These are phyloP conservation scores for Zaprionus davidi DNA, from an alignment of 1,140 invertebrate species.

Conservation along the genomic window DNA sequence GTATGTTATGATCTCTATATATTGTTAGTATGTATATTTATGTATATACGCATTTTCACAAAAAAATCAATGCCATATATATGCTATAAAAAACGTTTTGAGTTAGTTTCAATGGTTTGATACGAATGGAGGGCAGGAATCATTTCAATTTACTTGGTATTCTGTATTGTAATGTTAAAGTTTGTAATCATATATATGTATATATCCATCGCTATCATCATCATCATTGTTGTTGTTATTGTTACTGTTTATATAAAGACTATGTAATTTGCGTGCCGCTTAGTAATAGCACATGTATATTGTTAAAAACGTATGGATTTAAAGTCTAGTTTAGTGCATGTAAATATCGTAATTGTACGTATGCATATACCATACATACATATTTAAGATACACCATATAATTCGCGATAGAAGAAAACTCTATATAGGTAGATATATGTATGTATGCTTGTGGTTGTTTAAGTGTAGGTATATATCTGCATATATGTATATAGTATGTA, in stretches of 20 bases:
- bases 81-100: constrained; percentile 74
- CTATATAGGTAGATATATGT: constrained; percentile 50
- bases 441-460: constrained; percentile 8
- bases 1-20: constrained; percentile 27
- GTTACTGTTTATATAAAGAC: constrained; percentile 42
- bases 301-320: constrained; percentile 70
- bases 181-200: constrained; percentile 47
- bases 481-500: constrained; percentile 37
- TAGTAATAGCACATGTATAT: constrained; percentile 74
- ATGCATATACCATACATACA: constrained; percentile 36
- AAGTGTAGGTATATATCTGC: constrained; percentile 41
- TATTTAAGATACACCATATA: constrained; percentile 34
- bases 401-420: constrained; percentile 66
- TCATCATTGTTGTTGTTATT: constrained; percentile 32
- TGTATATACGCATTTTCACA: constrained; percentile 56
- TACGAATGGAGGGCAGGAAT: constrained; percentile 84
- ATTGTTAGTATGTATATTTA: constrained; percentile 17
- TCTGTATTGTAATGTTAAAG: constrained; percentile 56
- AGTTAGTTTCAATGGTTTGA: constrained; percentile 81
- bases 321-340: constrained; percentile 62
- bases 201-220: constrained; percentile 17
- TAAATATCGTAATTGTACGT: constrained; percentile 39
- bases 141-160: constrained; percentile 82
- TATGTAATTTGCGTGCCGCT: constrained; percentile 58
- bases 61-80: constrained; percentile 78